A percentile compares a stretch with the other conserved stretches of the same genome.
Conservation (phyloP, 2,888 invertebrate species). For the Lasiommata megera region DNA sequence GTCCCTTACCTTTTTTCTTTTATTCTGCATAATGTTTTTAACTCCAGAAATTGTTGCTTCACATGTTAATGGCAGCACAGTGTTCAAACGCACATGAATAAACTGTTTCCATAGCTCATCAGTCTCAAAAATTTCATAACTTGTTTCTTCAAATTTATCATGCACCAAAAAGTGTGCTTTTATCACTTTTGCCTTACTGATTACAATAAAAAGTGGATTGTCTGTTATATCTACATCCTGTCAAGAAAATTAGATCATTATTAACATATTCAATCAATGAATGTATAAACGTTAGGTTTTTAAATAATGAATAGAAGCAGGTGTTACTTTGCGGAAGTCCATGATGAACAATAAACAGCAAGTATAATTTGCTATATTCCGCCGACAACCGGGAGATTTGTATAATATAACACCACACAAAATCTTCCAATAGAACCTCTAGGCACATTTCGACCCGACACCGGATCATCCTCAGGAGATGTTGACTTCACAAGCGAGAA, state of each 20-base stretch:
- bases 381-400: too few species aligned
- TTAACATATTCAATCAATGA: too few species aligned
- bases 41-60: conserved; percentile 81
- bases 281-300: too few species aligned
- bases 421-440: too few species aligned
- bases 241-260: neutral
- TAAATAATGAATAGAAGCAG: too few species aligned
- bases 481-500: too few species aligned
- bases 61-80: conserved; percentile 83
- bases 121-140: conserved; percentile 83
- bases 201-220: conserved; percentile 86
- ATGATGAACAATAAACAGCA: too few species aligned
- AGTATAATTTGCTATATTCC: too few species aligned
- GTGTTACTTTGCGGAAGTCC: too few species aligned
- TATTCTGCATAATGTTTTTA: conserved; percentile 82
- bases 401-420: too few species aligned
- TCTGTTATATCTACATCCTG: conserved; percentile 90
- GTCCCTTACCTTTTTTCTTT: conserved; percentile 83
- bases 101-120: conserved; percentile 86
- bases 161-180: conserved; percentile 86
- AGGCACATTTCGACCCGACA: too few species aligned
- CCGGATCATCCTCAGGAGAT: too few species aligned
- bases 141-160: conserved; percentile 85
- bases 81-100: conserved; percentile 85
- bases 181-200: conserved; percentile 77